phyloP scores from a whole-genome alignment of 1,140 invertebrate genomes.

The Zaprionus camerounensis region DNA sequence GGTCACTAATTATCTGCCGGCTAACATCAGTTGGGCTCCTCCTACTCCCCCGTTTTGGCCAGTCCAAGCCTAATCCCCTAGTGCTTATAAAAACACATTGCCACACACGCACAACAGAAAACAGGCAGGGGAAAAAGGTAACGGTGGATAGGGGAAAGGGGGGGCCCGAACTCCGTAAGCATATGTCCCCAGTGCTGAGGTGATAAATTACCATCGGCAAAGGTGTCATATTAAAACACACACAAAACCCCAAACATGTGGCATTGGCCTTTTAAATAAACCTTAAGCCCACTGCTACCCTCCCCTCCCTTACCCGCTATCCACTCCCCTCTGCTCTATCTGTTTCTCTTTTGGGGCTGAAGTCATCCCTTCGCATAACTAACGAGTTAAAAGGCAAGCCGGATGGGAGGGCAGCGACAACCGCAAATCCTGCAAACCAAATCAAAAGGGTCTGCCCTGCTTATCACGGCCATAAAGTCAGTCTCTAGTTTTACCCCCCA shows the following conservation, averaged over 20 bases:
- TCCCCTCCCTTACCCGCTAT: neutral
- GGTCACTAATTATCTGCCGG: conserved; percentile 74
- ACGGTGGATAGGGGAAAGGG: neutral
- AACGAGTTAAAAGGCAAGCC: conserved; percentile 69
- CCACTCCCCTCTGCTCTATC: neutral
- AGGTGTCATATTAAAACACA: conserved; percentile 79
- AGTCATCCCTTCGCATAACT: conserved; percentile 61
- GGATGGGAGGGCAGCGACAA: conserved; percentile 54
- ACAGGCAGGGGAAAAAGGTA: neutral
- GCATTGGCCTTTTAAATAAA: conserved; percentile 80
- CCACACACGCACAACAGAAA: neutral
- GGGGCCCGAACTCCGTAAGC: conserved; percentile 27
- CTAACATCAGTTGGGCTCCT: conserved; percentile 71
- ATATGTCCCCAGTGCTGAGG: conserved; percentile 77
- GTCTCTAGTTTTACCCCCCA: neutral
- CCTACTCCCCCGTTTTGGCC: conserved; percentile 15
- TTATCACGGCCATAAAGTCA: conserved; percentile 79
- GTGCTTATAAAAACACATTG: conserved; percentile 63
- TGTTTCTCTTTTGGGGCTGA: conserved; percentile 5
- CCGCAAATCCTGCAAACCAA: conserved; percentile 80
- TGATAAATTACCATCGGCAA: conserved; percentile 82
- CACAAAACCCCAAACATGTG: conserved; percentile 76
- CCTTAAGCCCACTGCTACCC: conserved; percentile 61
- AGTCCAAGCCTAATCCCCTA: conserved; percentile 65
- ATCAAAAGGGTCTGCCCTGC: conserved; percentile 79